These are phyloP conservation scores for Paracentrotus lividus DNA, from an alignment of 53 echinoderm and acorn worm species.

Conservation along the genomic window DNA sequence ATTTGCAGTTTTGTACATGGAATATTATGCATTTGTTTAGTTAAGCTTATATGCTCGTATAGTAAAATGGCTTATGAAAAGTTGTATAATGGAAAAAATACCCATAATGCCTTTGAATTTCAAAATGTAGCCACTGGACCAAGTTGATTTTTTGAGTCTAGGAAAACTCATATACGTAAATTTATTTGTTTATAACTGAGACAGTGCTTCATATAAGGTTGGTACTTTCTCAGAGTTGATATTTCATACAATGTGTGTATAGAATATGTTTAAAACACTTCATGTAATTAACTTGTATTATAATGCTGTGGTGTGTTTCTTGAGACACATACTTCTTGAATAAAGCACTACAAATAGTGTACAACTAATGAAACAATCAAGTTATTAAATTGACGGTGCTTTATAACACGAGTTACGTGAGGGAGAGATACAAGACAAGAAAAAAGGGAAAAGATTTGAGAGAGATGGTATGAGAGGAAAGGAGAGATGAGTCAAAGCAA, in stretches of 20 bases:
- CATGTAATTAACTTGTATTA: not conserved
- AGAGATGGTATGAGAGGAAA: not conserved
- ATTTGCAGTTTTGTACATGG: not conserved
- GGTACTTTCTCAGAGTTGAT: not conserved
- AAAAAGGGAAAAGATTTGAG: not conserved
- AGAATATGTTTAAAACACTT: not conserved
- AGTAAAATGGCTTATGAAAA: not conserved
- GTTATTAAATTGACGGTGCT: too few relatives aligned
- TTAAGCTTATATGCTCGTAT: not conserved
- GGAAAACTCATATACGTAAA: slow-evolving; percentile 13
- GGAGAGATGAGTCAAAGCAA: not conserved
- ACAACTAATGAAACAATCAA: too few relatives aligned
- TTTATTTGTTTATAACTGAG: not conserved
- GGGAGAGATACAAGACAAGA: not conserved
- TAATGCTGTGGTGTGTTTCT: not conserved
- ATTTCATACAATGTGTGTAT: not conserved
- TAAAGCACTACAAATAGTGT: not conserved
- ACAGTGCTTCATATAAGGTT: not conserved
- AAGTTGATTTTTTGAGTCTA: not conserved
- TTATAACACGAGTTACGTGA: too few relatives aligned
- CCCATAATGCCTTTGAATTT: not conserved
- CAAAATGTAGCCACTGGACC: not conserved
- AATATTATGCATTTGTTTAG: not conserved
- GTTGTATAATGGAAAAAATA: not conserved
- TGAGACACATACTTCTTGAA: not conserved